Evolutionary conservation across 2,797 vertebrate genomes (phyloP).

Genomic region (Tokudaia muenninki): DNA sequence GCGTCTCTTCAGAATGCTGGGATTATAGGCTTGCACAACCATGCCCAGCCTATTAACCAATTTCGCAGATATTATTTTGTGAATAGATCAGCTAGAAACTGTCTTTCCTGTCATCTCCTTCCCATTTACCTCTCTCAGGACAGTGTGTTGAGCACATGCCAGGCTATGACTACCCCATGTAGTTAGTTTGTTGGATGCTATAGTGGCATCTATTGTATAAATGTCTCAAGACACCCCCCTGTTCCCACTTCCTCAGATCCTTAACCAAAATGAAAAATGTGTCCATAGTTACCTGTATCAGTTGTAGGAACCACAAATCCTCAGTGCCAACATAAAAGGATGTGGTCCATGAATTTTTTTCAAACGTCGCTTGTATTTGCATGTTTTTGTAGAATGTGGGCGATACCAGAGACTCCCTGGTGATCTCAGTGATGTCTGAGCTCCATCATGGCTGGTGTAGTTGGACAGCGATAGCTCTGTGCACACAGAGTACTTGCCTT

Average conservation of each 20-base stretch:
- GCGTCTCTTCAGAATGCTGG: neutral
- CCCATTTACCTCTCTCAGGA: neutral
- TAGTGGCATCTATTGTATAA: neutral
- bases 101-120: neutral
- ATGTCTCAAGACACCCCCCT: neutral
- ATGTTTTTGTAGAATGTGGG: neutral
- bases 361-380: neutral
- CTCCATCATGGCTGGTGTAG: neutral
- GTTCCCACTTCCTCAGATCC: neutral
- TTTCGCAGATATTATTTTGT: neutral
- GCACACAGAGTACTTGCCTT: rapidly evolving
- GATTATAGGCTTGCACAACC: neutral
- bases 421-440: neutral
- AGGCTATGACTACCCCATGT: rapidly evolving
- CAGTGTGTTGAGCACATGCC: neutral
- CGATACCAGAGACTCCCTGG: neutral
- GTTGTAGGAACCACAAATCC: neutral
- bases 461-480: neutral
- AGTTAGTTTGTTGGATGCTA: neutral
- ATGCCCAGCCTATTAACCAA: neutral
- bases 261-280: neutral
- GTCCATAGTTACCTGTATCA: neutral
- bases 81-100: neutral
- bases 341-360: neutral
- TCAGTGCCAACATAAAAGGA: rapidly evolving